These are phyloP conservation scores for Oncorhynchus tshawytscha DNA, from an alignment of 2,113 vertebrate genomes.

Conservation along the genomic window DNA sequence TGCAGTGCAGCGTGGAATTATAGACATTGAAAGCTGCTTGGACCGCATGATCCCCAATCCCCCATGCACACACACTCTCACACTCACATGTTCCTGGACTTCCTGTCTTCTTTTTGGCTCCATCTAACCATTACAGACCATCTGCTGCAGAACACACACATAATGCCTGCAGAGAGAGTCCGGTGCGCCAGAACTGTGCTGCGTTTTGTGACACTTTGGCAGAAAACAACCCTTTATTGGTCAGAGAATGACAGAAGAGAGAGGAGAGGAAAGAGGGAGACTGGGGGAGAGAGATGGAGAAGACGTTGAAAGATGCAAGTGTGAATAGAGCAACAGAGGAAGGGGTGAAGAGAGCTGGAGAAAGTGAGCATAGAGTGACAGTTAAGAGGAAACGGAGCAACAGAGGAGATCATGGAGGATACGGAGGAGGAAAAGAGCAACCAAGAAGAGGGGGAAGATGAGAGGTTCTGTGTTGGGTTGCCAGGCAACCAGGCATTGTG, in stretches of 20 bases:
- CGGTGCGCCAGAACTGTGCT: constrained; percentile 1
- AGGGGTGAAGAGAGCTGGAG: too few species aligned
- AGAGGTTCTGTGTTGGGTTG: constrained; percentile 55
- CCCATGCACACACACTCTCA: neutral
- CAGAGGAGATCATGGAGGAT: constrained; percentile 22
- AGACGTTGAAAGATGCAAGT: neutral
- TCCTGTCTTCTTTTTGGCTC: constrained; percentile 21
- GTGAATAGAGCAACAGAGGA: constrained; percentile 1
- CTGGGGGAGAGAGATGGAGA: constrained; percentile 6
- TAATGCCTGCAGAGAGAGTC: neutral
- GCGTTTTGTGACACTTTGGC: constrained; percentile 1
- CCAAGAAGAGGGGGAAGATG: constrained; percentile 32
- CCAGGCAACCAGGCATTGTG: constrained; percentile 63
- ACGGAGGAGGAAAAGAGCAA: constrained; percentile 9
- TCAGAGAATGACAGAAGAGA: constrained; percentile 1
- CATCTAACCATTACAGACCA: constrained; percentile 27
- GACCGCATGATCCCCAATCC: neutral
- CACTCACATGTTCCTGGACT: neutral
- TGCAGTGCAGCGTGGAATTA: too few species aligned
- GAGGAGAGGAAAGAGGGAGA: neutral
- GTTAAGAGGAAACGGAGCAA: constrained; percentile 29
- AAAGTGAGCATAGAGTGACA: constrained; percentile 15
- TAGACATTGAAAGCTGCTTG: neutral
- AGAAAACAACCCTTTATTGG: constrained; percentile 24
- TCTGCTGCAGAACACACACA: constrained; percentile 20